These are phyloP conservation scores for Thunnus albacares DNA, from an alignment of 2,797 vertebrate genomes.

Conservation along the genomic window DNA sequence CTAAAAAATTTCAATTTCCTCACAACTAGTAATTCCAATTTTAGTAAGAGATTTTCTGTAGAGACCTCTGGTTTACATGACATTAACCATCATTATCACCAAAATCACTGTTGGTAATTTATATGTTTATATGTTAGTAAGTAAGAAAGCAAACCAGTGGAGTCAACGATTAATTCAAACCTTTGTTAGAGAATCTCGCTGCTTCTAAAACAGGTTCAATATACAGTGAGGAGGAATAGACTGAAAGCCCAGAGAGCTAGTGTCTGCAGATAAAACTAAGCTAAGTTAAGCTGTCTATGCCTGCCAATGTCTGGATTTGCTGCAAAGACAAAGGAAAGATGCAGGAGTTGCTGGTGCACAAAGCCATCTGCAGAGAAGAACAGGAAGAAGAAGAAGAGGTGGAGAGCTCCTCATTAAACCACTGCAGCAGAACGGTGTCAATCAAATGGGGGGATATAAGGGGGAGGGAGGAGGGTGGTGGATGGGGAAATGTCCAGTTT, in stretches of 20 bases:
- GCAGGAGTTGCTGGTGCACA: constrained; percentile 8
- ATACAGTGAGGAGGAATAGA: background rate
- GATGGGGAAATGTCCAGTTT: background rate
- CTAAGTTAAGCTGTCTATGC: constrained; percentile 23
- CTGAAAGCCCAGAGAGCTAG: background rate
- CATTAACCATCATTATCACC: background rate
- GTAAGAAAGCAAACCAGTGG: background rate
- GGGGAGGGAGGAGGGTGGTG: background rate
- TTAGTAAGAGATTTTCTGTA: background rate
- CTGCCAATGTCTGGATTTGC: background rate
- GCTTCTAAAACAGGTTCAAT: background rate
- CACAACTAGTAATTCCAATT: background rate
- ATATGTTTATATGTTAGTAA: background rate
- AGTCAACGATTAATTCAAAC: background rate
- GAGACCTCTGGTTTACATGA: background rate
- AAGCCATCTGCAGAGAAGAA: background rate
- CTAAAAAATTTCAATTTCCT: background rate
- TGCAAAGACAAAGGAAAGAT: constrained; percentile 2
- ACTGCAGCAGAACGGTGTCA: constrained; percentile 18
- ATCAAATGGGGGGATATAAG: background rate
- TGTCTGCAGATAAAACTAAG: constrained; percentile 22
- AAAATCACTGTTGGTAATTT: background rate
- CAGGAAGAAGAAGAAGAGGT: no score
- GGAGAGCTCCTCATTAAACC: background rate
- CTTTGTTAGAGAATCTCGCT: background rate